Conservation (phyloP, 2,797 vertebrate species). For the Petrocephalus sullivani region DNA sequence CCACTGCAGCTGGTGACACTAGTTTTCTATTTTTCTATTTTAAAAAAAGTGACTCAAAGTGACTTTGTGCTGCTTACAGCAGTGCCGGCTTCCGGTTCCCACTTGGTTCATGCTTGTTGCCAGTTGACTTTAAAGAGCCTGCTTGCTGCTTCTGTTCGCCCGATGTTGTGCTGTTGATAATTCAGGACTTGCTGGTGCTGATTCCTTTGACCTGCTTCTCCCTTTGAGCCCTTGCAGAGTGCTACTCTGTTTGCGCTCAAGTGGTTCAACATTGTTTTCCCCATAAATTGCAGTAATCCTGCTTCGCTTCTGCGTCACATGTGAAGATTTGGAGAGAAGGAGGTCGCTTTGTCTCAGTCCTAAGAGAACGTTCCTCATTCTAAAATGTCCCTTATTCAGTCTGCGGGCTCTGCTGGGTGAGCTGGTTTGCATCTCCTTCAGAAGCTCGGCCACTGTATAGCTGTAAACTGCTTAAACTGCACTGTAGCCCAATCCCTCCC, state of each 20-base stretch:
- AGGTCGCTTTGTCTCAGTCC: neutral
- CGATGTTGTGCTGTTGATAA: neutral
- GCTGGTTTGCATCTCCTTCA: conserved; percentile 2
- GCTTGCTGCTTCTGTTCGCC: neutral
- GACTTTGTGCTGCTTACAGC: neutral
- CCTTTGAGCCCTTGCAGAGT: neutral
- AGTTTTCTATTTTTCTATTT: neutral
- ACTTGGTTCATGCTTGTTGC: neutral
- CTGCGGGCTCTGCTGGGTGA: neutral
- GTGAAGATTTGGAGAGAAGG: neutral
- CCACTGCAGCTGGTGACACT: neutral
- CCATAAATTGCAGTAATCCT: neutral
- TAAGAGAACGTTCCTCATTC: neutral
- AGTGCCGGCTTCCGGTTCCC: neutral
- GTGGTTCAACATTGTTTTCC: neutral
- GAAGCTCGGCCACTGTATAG: neutral
- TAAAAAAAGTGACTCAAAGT: neutral
- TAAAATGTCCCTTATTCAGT: too few relatives aligned
- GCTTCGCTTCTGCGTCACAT: neutral
- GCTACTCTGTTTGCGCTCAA: neutral
- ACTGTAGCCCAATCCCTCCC: neutral
- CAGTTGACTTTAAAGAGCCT: neutral
- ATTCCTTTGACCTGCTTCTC: neutral
- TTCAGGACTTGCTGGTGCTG: neutral
- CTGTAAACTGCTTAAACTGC: neutral